These are phyloP conservation scores for Ectobius pallidus DNA, from an alignment of 2,888 invertebrate genomes.

Conservation along the genomic window DNA sequence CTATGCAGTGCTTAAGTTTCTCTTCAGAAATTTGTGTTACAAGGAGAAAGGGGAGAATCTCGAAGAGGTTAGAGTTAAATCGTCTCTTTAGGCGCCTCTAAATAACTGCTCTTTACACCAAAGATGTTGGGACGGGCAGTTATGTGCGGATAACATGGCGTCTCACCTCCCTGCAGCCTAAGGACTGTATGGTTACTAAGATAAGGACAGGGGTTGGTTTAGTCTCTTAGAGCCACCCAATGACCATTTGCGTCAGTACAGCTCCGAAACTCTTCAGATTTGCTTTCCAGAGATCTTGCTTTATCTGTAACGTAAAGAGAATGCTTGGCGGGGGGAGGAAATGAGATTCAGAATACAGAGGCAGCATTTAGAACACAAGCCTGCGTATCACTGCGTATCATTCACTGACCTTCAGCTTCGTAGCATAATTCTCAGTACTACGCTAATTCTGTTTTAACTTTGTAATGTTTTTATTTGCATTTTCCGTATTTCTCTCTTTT, in stretches of 20 bases:
- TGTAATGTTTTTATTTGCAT: no score
- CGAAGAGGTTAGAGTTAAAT: conserved; percentile 5
- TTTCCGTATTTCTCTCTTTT: no score
- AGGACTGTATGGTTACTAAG: conserved; percentile 6
- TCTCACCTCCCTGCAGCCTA: not conserved
- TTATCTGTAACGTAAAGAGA: not conserved
- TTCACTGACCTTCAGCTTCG: no score
- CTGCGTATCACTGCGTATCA: no score
- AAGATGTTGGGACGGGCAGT: not conserved
- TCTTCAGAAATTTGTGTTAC: not conserved
- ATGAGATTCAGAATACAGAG: no score
- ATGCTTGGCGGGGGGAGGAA: not conserved
- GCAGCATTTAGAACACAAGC: no score
- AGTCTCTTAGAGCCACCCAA: not conserved
- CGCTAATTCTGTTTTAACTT: no score
- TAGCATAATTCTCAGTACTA: no score
- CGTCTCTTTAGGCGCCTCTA: not conserved
- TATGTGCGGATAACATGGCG: not conserved
- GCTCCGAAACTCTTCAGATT: not conserved
- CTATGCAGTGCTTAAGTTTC: no score
- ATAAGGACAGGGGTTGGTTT: not conserved
- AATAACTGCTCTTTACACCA: not conserved
- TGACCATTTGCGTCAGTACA: not conserved
- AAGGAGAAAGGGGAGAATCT: not conserved
- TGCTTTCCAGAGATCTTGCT: not conserved